Evolutionary conservation across 2,888 invertebrate species (phyloP).

Genomic region (Drosophila nigricruria): DNA sequence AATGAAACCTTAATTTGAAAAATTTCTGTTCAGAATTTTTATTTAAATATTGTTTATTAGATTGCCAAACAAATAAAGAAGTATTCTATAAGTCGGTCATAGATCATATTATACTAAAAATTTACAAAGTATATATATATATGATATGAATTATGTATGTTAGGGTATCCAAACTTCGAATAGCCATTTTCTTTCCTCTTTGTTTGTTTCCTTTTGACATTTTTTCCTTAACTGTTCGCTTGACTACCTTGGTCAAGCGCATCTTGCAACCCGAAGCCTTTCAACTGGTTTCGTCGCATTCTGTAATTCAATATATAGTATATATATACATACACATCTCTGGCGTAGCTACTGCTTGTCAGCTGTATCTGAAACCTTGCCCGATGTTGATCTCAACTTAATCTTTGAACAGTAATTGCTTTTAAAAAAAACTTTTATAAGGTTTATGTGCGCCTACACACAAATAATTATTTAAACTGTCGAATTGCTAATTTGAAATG

Average conservation of each 20-base stretch:
- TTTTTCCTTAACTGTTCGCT: not conserved
- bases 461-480: conserved; percentile 6
- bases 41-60: no score
- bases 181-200: not conserved
- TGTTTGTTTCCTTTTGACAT: not conserved
- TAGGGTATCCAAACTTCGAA: not conserved
- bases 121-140: no score
- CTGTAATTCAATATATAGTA: not conserved
- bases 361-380: not conserved
- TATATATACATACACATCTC: not conserved
- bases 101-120: no score
- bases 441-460: conserved; percentile 25
- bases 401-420: conserved; percentile 10
- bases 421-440: not conserved
- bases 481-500: conserved; percentile 44
- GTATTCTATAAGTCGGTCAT: no score
- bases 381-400: conserved; percentile 1
- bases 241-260: conserved; percentile 14
- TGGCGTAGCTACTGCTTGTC: conserved; percentile 1
- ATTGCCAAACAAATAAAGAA: no score
- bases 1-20: not conserved
- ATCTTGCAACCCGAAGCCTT: conserved; percentile 30
- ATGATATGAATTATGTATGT: no score
- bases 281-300: conserved; percentile 54
- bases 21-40: not conserved